Evolutionary conservation across 2,888 invertebrate species (phyloP), one percentile per base, ranked within the genome.

Genomic region (Pseudococcus longispinus): DNA sequence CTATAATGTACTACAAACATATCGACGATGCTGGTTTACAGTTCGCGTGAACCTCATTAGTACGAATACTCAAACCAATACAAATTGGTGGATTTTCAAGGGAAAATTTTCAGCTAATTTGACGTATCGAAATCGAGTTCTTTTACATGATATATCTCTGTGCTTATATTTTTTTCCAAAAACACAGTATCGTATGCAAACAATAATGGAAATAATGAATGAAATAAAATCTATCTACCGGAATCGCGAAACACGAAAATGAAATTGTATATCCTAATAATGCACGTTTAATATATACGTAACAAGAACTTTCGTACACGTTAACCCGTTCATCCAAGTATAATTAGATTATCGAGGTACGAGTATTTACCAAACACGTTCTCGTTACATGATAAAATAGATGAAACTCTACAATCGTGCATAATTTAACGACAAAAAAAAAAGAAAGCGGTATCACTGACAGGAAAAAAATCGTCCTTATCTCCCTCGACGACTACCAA

Each of bases 401-500:
- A 20, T 80, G 13, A 80, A 80, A 80, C 15, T 26, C 42, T 20
- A 80, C 23, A 60, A 20, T 42, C 77, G 77, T 42, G 42, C 77
- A 80, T 80, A 80, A 80, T 80, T 80, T 42, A 80, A 80, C 77
- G 77, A 20, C 23, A 60, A 60, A 60, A 23, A 60, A 60, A 13
- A 23, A 13, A 51, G n/a, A n/a, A n/a, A 20, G 37, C 37, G 18
- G 70, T 70, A 29, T 70, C 70, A 29, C 29, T 29, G 70, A 18
- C 70, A 29, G 29, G 42, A 42, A 80, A 29, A 42, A 42, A 80
- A 20, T 18, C 32, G 42, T 42, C 77, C 29, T 80, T 80, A 80
- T 80, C 77, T 80, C 37, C 37, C 77, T 80, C 77, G 42, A 80
- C 77, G 77, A 80, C 77, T 80, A 42, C n/a, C 20, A 26, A 55